Evolutionary conservation across 2,113 vertebrate genomes (phyloP).

Genomic region (Leuciscus idus): DNA sequence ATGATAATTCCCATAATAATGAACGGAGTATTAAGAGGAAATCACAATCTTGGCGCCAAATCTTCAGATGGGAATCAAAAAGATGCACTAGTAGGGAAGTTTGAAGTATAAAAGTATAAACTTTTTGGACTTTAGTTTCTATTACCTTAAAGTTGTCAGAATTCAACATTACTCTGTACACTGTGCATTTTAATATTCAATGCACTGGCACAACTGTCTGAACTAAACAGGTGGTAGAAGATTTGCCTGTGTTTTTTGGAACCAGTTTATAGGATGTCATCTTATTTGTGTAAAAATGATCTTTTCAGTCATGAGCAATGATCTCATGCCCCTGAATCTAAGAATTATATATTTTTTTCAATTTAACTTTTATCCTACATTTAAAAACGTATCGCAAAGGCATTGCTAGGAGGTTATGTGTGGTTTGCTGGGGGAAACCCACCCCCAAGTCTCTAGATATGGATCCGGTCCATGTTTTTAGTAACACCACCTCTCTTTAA

Average conservation of each 20-base stretch:
- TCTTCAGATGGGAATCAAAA: background rate
- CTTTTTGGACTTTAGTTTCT: conserved; percentile 19
- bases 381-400: too few relatives aligned
- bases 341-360: background rate
- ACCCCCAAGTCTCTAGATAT: background rate
- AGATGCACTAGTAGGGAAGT: background rate
- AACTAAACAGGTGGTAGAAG: conserved; percentile 37
- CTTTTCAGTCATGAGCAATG: background rate
- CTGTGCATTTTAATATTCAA: background rate
- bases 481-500: background rate
- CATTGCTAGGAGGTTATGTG: background rate
- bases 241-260: background rate
- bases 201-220: background rate
- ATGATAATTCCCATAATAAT: conserved; percentile 48
- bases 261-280: background rate
- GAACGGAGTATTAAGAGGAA: conserved; percentile 45
- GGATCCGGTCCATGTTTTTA: background rate
- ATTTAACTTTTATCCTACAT: too few relatives aligned
- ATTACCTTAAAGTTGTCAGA: conserved; percentile 13
- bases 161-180: conserved; percentile 23
- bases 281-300: background rate
- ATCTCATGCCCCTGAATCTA: background rate
- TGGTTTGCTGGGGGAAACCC: background rate
- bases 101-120: too few relatives aligned
- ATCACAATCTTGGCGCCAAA: conserved; percentile 20